Percentiles rank a stretch among this genome's conserved stretches.
These are phyloP conservation scores for Cephalopholis sonnerati DNA, from an alignment of 2,113 vertebrate species.

Conservation along the genomic window DNA sequence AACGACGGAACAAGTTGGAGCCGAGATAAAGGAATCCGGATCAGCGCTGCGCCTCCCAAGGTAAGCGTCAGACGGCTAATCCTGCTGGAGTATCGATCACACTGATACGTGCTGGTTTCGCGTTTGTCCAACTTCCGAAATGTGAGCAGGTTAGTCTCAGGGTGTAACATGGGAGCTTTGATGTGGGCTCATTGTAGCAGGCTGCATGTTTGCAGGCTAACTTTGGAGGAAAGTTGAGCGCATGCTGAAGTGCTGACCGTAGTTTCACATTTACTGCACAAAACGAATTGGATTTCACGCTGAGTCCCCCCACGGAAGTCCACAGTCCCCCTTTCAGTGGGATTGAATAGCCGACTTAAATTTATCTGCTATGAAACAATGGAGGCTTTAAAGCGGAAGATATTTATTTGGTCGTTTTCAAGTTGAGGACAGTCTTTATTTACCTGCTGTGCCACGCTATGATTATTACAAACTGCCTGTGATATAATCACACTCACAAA, in stretches of 20 bases:
- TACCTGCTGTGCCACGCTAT: background rate
- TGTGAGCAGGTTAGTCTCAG: background rate
- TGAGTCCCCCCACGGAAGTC: conserved; percentile 64
- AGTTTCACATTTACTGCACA: conserved; percentile 67
- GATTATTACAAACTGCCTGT: background rate
- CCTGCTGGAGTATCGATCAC: background rate
- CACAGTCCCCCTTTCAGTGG: conserved; percentile 30
- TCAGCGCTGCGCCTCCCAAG: conserved; percentile 46
- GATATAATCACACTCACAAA: too few species aligned
- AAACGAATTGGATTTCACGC: conserved; percentile 76
- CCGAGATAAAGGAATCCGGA: conserved; percentile 64
- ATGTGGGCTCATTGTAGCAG: conserved; percentile 32
- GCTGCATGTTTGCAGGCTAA: conserved; percentile 63
- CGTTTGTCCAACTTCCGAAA: conserved; percentile 5
- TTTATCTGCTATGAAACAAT: conserved; percentile 62
- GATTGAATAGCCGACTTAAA: conserved; percentile 58
- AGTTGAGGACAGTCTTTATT: conserved; percentile 18
- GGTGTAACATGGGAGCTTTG: conserved; percentile 27
- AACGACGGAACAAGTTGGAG: conserved; percentile 56
- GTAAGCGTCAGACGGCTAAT: conserved; percentile 48
- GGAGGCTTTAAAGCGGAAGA: conserved; percentile 39
- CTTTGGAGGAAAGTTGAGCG: conserved; percentile 75
- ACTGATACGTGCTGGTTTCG: background rate
- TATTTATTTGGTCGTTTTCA: conserved; percentile 57
- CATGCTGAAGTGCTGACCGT: conserved; percentile 57